phyloP scores from a whole-genome alignment of 2,888 invertebrate species.

The Drosophila merina region DNA sequence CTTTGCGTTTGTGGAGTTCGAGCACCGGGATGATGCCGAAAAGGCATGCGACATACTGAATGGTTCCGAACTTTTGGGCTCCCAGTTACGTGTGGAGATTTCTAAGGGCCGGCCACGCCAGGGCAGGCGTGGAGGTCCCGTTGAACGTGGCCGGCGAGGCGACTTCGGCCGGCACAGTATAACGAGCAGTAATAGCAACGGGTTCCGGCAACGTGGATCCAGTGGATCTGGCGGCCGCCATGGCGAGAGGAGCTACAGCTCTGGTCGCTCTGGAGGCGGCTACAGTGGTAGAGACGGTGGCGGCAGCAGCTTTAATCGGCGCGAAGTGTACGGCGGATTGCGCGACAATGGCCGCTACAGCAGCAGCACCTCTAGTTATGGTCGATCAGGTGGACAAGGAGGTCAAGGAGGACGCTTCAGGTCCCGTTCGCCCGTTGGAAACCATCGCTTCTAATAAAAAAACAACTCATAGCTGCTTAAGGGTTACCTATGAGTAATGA shows the following conservation, averaged over 20 bases:
- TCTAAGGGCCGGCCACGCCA: slow-evolving; percentile 92
- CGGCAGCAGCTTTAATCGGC: slow-evolving; percentile 77
- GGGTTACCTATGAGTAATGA: slow-evolving; percentile 35
- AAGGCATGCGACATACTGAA: slow-evolving; percentile 93
- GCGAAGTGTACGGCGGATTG: slow-evolving; percentile 76
- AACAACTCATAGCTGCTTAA: slow-evolving; percentile 34
- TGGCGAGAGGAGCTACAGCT: slow-evolving; percentile 79
- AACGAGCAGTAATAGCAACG: slow-evolving; percentile 81
- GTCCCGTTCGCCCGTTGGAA: slow-evolving; percentile 82
- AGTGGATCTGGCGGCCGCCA: slow-evolving; percentile 74
- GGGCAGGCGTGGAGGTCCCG: slow-evolving; percentile 86
- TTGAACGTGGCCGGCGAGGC: slow-evolving; percentile 84
- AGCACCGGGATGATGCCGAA: slow-evolving; percentile 94
- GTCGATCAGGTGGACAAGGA: slow-evolving; percentile 84
- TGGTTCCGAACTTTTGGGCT: slow-evolving; percentile 93
- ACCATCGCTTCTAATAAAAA: slow-evolving; percentile 71
- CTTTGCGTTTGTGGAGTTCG: slow-evolving; percentile 97
- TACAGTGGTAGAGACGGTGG: slow-evolving; percentile 81
- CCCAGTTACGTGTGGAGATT: slow-evolving; percentile 94
- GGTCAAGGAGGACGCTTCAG: slow-evolving; percentile 81
- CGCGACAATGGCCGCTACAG: slow-evolving; percentile 79
- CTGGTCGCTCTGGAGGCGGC: slow-evolving; percentile 78
- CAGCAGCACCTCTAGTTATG: slow-evolving; percentile 84
- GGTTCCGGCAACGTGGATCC: slow-evolving; percentile 85
- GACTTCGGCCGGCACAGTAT: slow-evolving; percentile 85